phyloP scores from a whole-genome alignment of 2,888 invertebrate species.

The Aporophyla nigra region DNA sequence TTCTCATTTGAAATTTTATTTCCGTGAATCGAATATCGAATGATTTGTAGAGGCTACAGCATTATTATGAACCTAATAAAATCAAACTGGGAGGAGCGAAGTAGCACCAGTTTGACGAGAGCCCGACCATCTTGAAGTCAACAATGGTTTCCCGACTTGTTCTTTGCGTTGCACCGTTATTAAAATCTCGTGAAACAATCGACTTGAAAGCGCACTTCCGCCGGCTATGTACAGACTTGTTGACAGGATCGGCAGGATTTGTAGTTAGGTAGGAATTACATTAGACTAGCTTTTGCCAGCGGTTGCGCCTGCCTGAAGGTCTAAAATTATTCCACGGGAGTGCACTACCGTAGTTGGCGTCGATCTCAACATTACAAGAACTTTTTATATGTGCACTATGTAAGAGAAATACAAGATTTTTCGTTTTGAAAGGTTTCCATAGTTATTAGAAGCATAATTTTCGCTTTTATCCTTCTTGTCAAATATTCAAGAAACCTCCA shows the following conservation, averaged over 20 bases:
- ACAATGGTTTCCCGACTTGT: conserved; percentile 87
- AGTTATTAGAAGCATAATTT: neutral
- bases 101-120: conserved; percentile 69
- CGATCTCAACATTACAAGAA: no score
- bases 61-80: conserved; percentile 73
- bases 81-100: conserved; percentile 74
- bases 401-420: neutral
- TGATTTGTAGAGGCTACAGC: conserved; percentile 30
- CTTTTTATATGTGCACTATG: neutral
- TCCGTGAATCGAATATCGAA: conserved; percentile 53
- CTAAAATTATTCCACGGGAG: no score
- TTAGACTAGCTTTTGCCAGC: conserved; percentile 4
- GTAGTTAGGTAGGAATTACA: conserved; percentile 41
- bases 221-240: conserved; percentile 81
- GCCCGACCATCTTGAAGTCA: conserved; percentile 85
- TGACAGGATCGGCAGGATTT: conserved; percentile 59
- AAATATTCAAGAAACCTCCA: neutral
- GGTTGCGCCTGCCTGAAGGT: no score
- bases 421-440: neutral
- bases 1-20: neutral
- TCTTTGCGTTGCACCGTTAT: conserved; percentile 91
- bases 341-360: neutral
- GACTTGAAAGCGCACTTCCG: conserved; percentile 90
- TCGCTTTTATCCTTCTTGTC: neutral
- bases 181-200: conserved; percentile 91